Conservation (phyloP, 2,888 invertebrate genomes). For the Caenorhabditis doughertyi region DNA sequence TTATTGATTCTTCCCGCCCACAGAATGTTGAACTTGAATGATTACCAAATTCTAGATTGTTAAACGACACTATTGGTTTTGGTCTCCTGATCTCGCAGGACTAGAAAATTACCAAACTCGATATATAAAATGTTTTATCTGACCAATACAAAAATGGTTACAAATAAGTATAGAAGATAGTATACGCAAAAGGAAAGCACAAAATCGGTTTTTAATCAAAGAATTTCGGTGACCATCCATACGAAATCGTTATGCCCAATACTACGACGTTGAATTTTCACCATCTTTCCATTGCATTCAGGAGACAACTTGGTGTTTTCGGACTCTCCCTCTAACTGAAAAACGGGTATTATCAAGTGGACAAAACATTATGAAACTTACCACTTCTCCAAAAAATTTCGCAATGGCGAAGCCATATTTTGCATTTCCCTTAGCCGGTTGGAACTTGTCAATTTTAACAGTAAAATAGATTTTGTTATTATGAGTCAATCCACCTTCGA, state of each 20-base stretch:
- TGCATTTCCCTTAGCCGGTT: conserved; percentile 4
- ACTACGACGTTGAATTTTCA: conserved; percentile 30
- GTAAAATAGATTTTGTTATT: conserved; percentile 11
- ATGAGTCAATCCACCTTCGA: conserved; percentile 8
- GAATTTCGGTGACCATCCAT: conserved; percentile 28
- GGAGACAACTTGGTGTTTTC: neutral
- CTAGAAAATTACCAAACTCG: no score
- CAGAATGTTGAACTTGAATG: no score
- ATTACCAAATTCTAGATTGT: no score
- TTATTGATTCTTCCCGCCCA: no score
- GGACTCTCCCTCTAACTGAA: conserved; percentile 38
- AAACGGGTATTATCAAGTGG: conserved; percentile 24
- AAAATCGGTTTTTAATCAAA: neutral
- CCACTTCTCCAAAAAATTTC: conserved; percentile 33
- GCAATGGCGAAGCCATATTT: neutral
- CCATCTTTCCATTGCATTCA: conserved; percentile 16
- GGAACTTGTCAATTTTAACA: conserved; percentile 30
- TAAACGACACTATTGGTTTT: no score
- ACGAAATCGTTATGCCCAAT: conserved; percentile 22
- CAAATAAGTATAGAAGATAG: no score
- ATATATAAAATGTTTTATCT: no score
- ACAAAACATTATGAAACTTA: conserved; percentile 30
- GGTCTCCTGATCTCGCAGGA: no score
- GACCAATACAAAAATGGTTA: no score
- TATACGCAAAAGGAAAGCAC: no score